Conservation (phyloP, 2,797 vertebrate species). For the Lacerta viridis region DNA sequence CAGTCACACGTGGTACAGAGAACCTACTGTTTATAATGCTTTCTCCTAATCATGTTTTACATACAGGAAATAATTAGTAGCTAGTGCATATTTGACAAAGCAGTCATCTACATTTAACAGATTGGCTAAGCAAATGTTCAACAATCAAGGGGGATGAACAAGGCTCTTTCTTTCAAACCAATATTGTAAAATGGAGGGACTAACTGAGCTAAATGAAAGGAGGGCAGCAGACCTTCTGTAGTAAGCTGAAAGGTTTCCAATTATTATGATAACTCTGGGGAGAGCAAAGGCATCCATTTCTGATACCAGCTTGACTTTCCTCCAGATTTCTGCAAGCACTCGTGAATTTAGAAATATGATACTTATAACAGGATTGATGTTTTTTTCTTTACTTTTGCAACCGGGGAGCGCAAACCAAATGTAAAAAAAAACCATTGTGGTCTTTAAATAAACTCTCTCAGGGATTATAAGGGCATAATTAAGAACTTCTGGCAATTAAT, state of each 20-base stretch:
- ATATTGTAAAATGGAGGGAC: conserved; percentile 16
- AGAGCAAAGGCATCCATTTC: conserved; percentile 25
- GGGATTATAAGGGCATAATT: conserved; percentile 18
- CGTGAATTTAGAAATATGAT: not conserved
- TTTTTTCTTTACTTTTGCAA: not conserved
- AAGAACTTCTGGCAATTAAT: not conserved
- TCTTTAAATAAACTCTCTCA: conserved; percentile 2
- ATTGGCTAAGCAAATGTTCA: conserved; percentile 34
- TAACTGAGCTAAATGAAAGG: conserved; percentile 12
- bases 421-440: not conserved
- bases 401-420: not conserved
- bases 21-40: conserved; percentile 24
- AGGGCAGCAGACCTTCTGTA: conserved; percentile 4
- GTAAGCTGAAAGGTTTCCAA: conserved; percentile 16
- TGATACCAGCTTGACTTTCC: not conserved
- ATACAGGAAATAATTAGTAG: conserved; percentile 30
- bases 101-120: conserved; percentile 18
- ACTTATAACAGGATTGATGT: not conserved
- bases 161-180: conserved; percentile 24
- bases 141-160: conserved; percentile 8
- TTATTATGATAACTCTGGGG: conserved; percentile 23
- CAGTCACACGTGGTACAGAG: conserved; percentile 7
- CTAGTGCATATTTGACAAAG: conserved; percentile 28
- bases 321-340: conserved; percentile 2
- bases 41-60: conserved; percentile 35